Evolutionary conservation across 2,113 vertebrate species (phyloP).

Genomic region (Morone chrysops): DNA sequence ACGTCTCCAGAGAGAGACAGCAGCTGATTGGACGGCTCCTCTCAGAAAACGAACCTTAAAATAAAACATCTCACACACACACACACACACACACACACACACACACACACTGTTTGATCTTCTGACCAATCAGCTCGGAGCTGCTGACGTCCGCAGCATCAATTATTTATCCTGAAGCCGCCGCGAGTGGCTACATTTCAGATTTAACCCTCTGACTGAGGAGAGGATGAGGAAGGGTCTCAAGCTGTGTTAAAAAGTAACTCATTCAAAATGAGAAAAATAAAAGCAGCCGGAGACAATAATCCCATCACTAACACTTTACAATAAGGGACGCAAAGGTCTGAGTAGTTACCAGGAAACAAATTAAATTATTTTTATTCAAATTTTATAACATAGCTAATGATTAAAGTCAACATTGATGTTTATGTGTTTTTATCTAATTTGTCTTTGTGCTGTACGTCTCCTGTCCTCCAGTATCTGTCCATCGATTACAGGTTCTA

Average conservation of each 20-base stretch:
- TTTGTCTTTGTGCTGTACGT: too few species aligned
- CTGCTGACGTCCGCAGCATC: constrained; percentile 32
- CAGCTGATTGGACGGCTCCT: constrained; percentile 25
- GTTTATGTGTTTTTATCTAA: too few species aligned
- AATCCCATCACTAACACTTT: too few species aligned
- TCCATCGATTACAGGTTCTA: too few species aligned
- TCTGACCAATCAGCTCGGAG: constrained; percentile 11
- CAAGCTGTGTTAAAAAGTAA: not conserved
- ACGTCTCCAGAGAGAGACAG: not conserved
- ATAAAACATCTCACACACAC: constrained; percentile 12
- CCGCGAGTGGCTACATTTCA: not conserved
- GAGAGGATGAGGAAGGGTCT: not conserved
- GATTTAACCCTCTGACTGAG: not conserved
- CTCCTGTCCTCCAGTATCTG: too few species aligned
- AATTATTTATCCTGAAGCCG: constrained; percentile 33
- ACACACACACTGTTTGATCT: not conserved
- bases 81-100: not conserved
- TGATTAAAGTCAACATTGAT: too few species aligned
- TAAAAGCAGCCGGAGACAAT: too few species aligned
- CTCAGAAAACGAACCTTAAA: constrained; percentile 26
- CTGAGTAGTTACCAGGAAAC: too few species aligned
- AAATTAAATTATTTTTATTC: too few species aligned
- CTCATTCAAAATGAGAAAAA: not conserved
- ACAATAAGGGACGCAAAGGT: too few species aligned
- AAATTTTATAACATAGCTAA: too few species aligned